Base-by-base conservation (phyloP, 2,113 vertebrate genomes). In the Podocnemis expansa region DNA sequence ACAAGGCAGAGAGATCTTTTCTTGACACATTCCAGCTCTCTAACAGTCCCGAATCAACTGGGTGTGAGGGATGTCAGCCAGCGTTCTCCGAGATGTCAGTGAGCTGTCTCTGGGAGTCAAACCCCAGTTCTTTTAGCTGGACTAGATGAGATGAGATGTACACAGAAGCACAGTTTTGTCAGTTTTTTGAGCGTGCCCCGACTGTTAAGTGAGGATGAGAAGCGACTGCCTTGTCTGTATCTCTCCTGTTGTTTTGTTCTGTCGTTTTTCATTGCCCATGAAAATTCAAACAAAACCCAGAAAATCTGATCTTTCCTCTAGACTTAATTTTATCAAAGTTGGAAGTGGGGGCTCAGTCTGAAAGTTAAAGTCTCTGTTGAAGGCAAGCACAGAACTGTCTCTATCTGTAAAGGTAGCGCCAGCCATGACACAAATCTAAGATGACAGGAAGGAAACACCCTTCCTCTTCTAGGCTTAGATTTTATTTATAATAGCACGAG, bases 311-410 rank as follows among this genome's bases (percentile, higher is more conserved):
- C 21, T 43, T 52, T 43, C 2, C 89, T 14, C 76, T 84, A 6
- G 75, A 1, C 8, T 78, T 67, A 34, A 19, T 84, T 91, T 56
- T 19, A 16, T 25, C 90, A 47, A n/a, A 10, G 47, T 58, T 5
- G 7, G 13, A 6, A 10, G 3, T 80, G 87, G 80, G 6, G 4
- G 10, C 73, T 95, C 79, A 76, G 38, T 70, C 52, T 60, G 52
- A 79, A 94, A 93, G 25, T 31, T 73, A 4, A 78, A 82, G 93
- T 87, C 27, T 93, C 84, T 85, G 16, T 73, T 89, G 83, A 95
- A 93, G 49, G 78, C 29, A 82, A 84, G 51, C 45, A 85, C 54
- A 55, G 67, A 95, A 75, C 89, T 93, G 81, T 79, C 93, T 86
- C 54, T 92, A 8, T 88, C 81, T 78, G 84, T 94, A 43, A 76